Percentiles rank a stretch among this genome's conserved stretches.
Conservation (phyloP, 2,797 vertebrate species). For the Gymnoscopelus microlampas region DNA sequence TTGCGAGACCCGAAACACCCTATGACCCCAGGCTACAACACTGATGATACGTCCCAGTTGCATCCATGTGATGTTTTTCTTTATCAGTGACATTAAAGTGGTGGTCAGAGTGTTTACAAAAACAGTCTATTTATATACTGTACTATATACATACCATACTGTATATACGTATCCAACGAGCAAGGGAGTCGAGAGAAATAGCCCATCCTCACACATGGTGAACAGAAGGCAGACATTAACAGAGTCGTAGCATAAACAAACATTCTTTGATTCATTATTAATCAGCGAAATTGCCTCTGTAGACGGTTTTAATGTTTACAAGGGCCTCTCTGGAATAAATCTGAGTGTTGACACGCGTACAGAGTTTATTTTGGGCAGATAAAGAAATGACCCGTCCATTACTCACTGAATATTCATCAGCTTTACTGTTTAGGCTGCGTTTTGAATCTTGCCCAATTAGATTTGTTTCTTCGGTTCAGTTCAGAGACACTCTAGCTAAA, state of each 20-base stretch:
- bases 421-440: background rate
- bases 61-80: too few relatives aligned
- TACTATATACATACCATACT: too few relatives aligned
- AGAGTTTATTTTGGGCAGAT: conserved; percentile 5
- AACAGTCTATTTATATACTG: background rate
- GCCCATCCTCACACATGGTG: conserved; percentile 37
- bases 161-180: conserved; percentile 33
- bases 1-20: too few relatives aligned
- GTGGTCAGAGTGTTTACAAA: background rate
- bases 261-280: background rate
- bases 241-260: conserved; percentile 34
- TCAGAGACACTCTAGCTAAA: background rate
- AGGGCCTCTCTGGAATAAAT: background rate
- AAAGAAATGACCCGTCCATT: conserved; percentile 15
- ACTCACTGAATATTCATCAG: conserved; percentile 3
- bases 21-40: too few relatives aligned
- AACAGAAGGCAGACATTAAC: conserved; percentile 1
- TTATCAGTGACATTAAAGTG: too few relatives aligned
- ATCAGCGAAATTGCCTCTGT: background rate
- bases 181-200: conserved; percentile 6
- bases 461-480: background rate
- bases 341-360: background rate
- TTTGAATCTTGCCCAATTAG: background rate
- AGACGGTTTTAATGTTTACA: conserved; percentile 1
- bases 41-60: too few relatives aligned